These are phyloP conservation scores for Philopedon plagiatum DNA, from an alignment of 2,888 invertebrate species.

Conservation along the genomic window DNA sequence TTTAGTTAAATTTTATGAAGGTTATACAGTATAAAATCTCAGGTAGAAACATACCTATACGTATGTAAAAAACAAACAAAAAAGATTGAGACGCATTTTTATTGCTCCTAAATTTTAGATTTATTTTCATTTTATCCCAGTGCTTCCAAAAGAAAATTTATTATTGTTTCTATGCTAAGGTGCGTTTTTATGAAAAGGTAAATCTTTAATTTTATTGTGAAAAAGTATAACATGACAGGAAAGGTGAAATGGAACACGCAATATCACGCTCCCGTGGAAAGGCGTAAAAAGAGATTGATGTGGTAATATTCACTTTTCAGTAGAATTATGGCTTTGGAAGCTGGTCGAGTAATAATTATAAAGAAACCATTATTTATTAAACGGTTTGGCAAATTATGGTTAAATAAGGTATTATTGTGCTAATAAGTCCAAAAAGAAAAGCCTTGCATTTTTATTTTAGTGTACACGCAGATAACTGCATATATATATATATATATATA, in stretches of 20 bases:
- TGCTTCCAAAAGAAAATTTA: conserved; percentile 1
- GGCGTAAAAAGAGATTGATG: conserved; percentile 12
- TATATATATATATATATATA: too few species aligned
- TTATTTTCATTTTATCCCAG: conserved; percentile 1
- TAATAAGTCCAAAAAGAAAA: too few species aligned
- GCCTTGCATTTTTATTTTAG: too few species aligned
- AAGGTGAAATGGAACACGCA: conserved; percentile 12
- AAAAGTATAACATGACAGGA: conserved; percentile 20
- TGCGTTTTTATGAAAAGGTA: conserved; percentile 18
- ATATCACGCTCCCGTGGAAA: background rate
- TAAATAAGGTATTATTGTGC: too few species aligned
- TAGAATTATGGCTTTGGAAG: background rate
- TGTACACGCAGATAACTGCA: too few species aligned
- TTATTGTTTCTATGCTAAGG: conserved; percentile 14
- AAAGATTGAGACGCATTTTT: background rate
- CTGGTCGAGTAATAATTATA: background rate
- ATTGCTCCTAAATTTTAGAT: background rate
- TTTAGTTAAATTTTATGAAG: background rate
- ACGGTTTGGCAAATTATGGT: too few species aligned
- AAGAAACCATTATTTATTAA: background rate
- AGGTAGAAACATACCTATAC: too few species aligned
- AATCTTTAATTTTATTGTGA: conserved; percentile 24
- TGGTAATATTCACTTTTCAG: background rate
- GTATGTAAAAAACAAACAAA: background rate
- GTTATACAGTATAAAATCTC: background rate